Evolutionary conservation across 2,888 invertebrate species (phyloP), one percentile per base, ranked within the genome.

Genomic region (Tetragonisca angustula): DNA sequence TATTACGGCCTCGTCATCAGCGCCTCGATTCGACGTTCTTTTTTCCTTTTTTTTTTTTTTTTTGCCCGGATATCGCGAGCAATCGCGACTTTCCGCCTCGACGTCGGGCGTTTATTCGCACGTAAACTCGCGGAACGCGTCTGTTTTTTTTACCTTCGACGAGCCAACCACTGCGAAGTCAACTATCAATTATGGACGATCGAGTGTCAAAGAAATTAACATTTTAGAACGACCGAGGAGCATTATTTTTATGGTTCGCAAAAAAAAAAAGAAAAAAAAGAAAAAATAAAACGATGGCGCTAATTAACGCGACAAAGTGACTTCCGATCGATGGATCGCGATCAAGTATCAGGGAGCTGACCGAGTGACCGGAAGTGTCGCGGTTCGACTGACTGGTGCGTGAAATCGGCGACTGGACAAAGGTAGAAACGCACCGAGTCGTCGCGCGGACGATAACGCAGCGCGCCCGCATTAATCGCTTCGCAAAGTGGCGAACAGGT

Each of bases 341-440:
- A 85, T 88, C 80, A 88, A 88, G 84, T 88, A 83, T 88, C 79
- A 82, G 80, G 27, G 27, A 27, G 27, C 27, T 61, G 69, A 52
- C 64, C 61, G 70, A 68, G 73, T 81, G 81, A 85, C 76, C 82
- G 84, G 76, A 83, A 73, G 81, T 71, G 24, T 6, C 54, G 56
- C 76, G 76, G 67, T 43, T 78, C 69, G 59, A 43, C 70, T 79
- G 62, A 76, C 76, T 81, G 81, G 24, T 9, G 61, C 17, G 19
- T 61, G 52, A 19, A 61, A 61, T 24, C 27, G 24, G 27, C 61
- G 61, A 61, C 9, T 27, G 9, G 19, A 32, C 61, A 32, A 61
- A 61, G 81, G 85, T 84, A 85, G 85, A 71, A 84, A 79, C 83
- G 85, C 85, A 75, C 80, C 61, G 82, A 80, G 71, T 82, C 82